Evolutionary conservation across 53 echinoderm and acorn worm genomes (phyloP).

Genomic region (Paracentrotus lividus): DNA sequence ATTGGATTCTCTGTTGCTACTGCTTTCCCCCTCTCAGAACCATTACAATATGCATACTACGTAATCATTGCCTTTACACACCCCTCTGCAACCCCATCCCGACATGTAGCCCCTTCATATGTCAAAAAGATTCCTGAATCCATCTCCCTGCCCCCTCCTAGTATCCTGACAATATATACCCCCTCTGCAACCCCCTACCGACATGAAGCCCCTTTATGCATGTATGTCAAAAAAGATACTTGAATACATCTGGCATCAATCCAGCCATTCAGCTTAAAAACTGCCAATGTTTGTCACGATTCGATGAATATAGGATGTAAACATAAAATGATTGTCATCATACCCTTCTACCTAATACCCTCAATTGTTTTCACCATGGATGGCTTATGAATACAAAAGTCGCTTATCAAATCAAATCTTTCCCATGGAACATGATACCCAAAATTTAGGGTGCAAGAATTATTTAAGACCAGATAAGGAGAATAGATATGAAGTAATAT

Average conservation of each 20-base stretch:
- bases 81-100: neutral
- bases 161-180: too few relatives aligned
- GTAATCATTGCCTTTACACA: neutral
- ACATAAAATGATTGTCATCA: neutral
- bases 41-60: neutral
- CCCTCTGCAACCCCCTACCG: neutral
- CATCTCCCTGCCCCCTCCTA: too few relatives aligned
- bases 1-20: too few relatives aligned
- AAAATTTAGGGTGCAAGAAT: neutral
- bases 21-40: neutral
- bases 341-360: neutral
- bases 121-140: neutral
- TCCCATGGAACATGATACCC: conserved; percentile 1
- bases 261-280: conserved; percentile 45
- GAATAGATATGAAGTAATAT: neutral
- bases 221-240: neutral
- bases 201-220: neutral
- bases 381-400: neutral
- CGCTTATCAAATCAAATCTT: neutral
- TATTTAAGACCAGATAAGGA: neutral
- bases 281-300: conserved; percentile 41
- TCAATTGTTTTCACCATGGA: neutral
- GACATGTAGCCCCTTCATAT: neutral
- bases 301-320: conserved; percentile 17
- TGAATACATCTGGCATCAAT: neutral